phyloP scores from a whole-genome alignment of 2,797 vertebrate species.

The Trematomus bernacchii region DNA sequence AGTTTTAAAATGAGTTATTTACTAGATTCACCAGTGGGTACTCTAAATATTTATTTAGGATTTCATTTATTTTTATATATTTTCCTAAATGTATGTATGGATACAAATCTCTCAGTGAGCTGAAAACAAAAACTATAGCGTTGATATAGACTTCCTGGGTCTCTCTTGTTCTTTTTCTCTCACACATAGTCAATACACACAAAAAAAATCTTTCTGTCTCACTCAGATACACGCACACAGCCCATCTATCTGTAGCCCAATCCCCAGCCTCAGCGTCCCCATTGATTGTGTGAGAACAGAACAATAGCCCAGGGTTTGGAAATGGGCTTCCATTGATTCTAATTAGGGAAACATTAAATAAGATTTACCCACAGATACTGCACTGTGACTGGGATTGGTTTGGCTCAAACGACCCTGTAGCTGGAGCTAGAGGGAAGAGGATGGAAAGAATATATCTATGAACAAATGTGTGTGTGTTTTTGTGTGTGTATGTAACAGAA shows the following conservation, averaged over 20 bases:
- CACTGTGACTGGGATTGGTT: slow-evolving; percentile 80
- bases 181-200: slow-evolving; percentile 63
- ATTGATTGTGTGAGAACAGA: slow-evolving; percentile 89
- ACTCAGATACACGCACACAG: slow-evolving; percentile 62
- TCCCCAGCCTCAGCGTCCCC: slow-evolving; percentile 79
- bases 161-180: slow-evolving; percentile 44
- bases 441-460: slow-evolving; percentile 35
- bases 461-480: slow-evolving; percentile 9
- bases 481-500: slow-evolving; percentile 55
- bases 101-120: not conserved
- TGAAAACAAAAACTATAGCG: slow-evolving; percentile 17
- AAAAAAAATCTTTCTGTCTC: slow-evolving; percentile 58
- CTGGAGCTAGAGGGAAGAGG: slow-evolving; percentile 60
- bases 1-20: not conserved
- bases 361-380: slow-evolving; percentile 93
- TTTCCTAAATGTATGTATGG: not conserved
- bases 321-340: slow-evolving; percentile 99
- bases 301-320: slow-evolving; percentile 89
- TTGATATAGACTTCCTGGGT: slow-evolving; percentile 44
- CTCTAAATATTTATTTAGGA: slow-evolving; percentile 1
- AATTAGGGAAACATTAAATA: slow-evolving; percentile 99
- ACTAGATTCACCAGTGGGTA: not conserved
- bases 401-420: slow-evolving; percentile 70
- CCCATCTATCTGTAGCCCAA: slow-evolving; percentile 72
- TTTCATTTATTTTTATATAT: not conserved